Conservation (phyloP, 2,113 vertebrate genomes). For the Channa argus region DNA sequence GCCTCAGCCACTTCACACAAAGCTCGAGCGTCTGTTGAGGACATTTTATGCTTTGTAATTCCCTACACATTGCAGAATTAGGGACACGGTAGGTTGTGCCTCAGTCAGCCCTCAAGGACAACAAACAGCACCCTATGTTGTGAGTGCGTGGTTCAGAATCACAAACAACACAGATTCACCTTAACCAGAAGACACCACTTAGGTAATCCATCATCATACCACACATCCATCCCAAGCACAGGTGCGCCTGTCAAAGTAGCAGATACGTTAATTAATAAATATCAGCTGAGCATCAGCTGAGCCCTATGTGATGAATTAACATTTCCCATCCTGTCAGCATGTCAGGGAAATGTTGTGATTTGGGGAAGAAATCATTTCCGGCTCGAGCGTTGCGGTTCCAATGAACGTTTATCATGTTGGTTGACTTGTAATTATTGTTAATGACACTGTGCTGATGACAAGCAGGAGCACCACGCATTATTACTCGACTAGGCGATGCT, state of each 20-base stretch:
- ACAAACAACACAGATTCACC: conserved; percentile 33
- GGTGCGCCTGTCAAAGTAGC: conserved; percentile 52
- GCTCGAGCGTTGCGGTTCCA: conserved; percentile 44
- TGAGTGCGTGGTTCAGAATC: conserved; percentile 34
- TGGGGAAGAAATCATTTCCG: conserved; percentile 66
- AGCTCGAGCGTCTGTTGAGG: not conserved
- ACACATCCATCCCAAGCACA: conserved; percentile 60
- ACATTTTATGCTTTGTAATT: conserved; percentile 51
- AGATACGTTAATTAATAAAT: conserved; percentile 59
- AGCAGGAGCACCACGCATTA: conserved; percentile 60
- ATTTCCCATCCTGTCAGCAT: conserved; percentile 42
- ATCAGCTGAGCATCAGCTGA: conserved; percentile 51
- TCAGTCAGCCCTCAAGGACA: conserved; percentile 64
- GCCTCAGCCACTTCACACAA: conserved; percentile 7
- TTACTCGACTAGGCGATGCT: conserved; percentile 51
- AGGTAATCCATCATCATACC: conserved; percentile 46
- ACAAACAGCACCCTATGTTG: conserved; percentile 13
- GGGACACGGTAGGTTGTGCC: conserved; percentile 47
- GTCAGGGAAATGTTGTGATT: conserved; percentile 60
- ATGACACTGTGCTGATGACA: conserved; percentile 64
- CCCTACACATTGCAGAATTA: conserved; percentile 53
- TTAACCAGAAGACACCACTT: conserved; percentile 28
- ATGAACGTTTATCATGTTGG: conserved; percentile 67
- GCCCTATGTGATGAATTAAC: conserved; percentile 50
- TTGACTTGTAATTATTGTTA: conserved; percentile 74